Evolutionary conservation across 2,797 vertebrate species (phyloP).

Genomic region (Acrossocheilus wenchowensis): DNA sequence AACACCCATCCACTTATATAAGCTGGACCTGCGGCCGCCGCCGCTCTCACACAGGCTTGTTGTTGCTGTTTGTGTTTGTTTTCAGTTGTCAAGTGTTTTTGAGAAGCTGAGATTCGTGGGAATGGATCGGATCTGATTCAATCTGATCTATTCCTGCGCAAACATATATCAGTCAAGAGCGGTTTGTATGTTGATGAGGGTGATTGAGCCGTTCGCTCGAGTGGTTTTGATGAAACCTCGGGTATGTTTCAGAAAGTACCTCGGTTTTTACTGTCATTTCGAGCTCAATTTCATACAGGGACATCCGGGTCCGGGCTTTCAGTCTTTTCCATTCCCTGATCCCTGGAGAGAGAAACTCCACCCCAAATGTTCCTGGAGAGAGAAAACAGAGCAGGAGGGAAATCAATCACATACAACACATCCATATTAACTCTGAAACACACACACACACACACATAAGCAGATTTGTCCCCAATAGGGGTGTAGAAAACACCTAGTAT

Average conservation of each 20-base stretch:
- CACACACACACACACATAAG: neutral
- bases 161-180: neutral
- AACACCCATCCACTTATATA: neutral
- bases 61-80: neutral
- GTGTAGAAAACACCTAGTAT: too few species aligned
- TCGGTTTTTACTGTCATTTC: neutral
- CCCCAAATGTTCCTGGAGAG: neutral
- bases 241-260: neutral
- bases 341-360: constrained; percentile 1
- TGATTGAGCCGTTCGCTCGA: neutral
- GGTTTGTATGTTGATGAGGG: neutral
- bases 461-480: too few species aligned
- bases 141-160: neutral
- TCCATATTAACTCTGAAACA: neutral
- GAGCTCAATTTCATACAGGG: neutral
- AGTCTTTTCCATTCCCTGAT: neutral
- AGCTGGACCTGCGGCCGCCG: neutral
- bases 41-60: neutral
- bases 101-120: neutral
- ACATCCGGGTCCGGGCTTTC: neutral
- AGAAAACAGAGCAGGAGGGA: neutral
- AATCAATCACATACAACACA: neutral
- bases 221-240: neutral
- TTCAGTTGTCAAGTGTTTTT: neutral
- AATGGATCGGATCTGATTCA: neutral